These are phyloP conservation scores for Todiramphus saurophagus DNA, from an alignment of 2,113 vertebrate genomes.

Conservation along the genomic window DNA sequence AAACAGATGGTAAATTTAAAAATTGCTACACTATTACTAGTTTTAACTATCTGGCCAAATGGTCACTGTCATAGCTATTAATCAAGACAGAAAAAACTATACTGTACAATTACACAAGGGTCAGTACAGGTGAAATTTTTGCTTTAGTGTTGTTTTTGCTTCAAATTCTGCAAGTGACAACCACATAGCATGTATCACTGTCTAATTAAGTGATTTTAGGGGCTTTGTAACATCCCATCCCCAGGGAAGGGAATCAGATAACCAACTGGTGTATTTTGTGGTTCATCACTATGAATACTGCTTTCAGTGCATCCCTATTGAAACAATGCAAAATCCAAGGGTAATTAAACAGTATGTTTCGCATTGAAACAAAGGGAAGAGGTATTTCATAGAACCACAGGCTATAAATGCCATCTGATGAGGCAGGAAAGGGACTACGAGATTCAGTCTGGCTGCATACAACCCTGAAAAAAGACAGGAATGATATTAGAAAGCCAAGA, in stretches of 20 bases:
- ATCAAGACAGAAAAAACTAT: slow-evolving; percentile 2
- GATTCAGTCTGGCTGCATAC: neutral
- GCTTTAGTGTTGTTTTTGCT: slow-evolving; percentile 3
- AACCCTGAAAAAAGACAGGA: neutral
- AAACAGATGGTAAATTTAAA: neutral
- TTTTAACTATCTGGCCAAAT: slow-evolving; percentile 1
- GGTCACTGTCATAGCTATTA: neutral
- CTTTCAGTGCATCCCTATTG: neutral
- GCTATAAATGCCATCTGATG: neutral
- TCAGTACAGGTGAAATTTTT: neutral
- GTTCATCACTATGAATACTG: neutral
- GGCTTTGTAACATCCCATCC: neutral
- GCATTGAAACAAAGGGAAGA: neutral
- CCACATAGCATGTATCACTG: neutral
- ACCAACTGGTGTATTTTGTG: neutral
- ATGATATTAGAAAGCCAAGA: neutral
- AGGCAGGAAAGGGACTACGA: neutral
- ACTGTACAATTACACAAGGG: neutral
- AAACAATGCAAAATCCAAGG: neutral
- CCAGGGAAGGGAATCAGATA: neutral
- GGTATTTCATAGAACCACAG: neutral
- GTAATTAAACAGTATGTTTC: neutral
- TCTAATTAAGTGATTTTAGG: neutral
- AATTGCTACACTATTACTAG: neutral
- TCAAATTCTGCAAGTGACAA: neutral